Percentiles rank a stretch among this genome's conserved stretches.
phyloP scores from a whole-genome alignment of 2,797 vertebrate genomes.

The Heterohyrax brucei region DNA sequence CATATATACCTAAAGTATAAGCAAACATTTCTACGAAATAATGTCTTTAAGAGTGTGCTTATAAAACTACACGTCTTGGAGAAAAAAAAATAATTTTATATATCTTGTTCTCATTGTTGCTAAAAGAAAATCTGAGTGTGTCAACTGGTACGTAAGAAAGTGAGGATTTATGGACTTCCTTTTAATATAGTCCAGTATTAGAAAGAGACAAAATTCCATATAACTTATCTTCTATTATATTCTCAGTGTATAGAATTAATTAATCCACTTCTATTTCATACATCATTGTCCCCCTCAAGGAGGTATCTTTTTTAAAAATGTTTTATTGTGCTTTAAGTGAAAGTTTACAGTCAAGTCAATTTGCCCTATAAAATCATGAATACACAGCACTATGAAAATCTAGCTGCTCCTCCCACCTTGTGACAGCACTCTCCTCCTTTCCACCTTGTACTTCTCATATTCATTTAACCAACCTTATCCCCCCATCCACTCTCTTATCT shows the following conservation, averaged over 20 bases:
- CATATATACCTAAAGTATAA: background rate
- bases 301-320: too few relatives aligned
- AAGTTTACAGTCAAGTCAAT: too few relatives aligned
- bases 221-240: background rate
- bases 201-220: background rate
- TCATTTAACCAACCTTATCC: too few relatives aligned
- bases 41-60: background rate
- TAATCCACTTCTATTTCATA: background rate
- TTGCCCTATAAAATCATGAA: too few relatives aligned
- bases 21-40: background rate
- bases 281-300: too few relatives aligned
- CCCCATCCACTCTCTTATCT: too few relatives aligned
- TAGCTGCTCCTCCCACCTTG: too few relatives aligned
- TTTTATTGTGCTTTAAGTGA: too few relatives aligned
- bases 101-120: background rate
- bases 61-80: background rate
- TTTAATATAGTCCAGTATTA: background rate
- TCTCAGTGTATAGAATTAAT: constrained; percentile 6
- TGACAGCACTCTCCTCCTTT: too few relatives aligned
- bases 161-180: background rate
- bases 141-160: background rate
- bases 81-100: background rate
- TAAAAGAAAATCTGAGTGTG: constrained; percentile 11
- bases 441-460: too few relatives aligned
- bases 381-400: too few relatives aligned